phyloP scores from a whole-genome alignment of 2,113 vertebrate genomes.

The Neolamprologus modestus region DNA sequence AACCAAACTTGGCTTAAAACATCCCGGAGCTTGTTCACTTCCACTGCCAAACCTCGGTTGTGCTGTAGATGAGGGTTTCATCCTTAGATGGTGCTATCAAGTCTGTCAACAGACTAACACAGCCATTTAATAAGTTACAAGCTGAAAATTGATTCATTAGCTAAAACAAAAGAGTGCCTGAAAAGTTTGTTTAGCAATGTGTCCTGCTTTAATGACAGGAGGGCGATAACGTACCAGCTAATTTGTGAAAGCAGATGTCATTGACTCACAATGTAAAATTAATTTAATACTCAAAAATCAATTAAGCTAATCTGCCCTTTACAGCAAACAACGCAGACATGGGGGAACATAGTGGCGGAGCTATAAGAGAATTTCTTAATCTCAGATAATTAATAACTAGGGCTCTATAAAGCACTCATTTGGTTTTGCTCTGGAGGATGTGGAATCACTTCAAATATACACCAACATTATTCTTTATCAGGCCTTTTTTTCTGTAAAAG shows the following conservation, averaged over 20 bases:
- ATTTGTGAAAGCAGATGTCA: constrained; percentile 34
- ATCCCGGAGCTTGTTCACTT: not conserved
- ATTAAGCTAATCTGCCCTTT: constrained; percentile 65
- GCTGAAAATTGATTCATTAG: not conserved
- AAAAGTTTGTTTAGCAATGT: not conserved
- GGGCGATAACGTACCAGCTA: constrained; percentile 3
- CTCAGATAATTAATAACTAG: constrained; percentile 68
- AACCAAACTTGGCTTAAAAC: not conserved
- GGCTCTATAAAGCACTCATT: constrained; percentile 49
- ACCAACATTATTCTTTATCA: constrained; percentile 56
- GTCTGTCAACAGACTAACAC: not conserved
- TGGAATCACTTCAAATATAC: constrained; percentile 49
- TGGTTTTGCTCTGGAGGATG: constrained; percentile 45
- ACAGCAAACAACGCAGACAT: constrained; percentile 54
- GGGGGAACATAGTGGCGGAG: constrained; percentile 23
- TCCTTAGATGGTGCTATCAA: not conserved
- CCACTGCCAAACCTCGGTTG: not conserved
- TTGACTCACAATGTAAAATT: constrained; percentile 53
- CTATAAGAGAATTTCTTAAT: constrained; percentile 59
- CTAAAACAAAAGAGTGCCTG: not conserved
- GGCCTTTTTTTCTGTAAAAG: constrained; percentile 49
- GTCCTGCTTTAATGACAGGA: constrained; percentile 4
- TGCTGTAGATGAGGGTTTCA: not conserved
- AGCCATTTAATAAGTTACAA: not conserved
- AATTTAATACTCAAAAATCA: constrained; percentile 65